Evolutionary conservation across 53 echinoderm and acorn worm species (phyloP).

Genomic region (Holothuria scabra): DNA sequence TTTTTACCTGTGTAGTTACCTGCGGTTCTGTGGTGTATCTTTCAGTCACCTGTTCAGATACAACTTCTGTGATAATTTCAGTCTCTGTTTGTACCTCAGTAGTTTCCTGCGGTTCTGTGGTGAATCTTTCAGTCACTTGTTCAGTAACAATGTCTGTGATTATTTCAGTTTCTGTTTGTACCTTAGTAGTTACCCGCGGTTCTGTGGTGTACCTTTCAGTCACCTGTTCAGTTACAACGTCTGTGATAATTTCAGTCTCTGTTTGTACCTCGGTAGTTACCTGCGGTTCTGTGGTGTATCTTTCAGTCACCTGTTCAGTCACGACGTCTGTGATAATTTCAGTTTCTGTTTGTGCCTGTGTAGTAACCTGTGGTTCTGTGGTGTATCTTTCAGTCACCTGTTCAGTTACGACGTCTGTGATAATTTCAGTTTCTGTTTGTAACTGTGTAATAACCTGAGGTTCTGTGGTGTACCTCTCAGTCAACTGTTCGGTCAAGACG

Average conservation of each 20-base stretch:
- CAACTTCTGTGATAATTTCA: not conserved
- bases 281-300: not conserved
- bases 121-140: too few species aligned
- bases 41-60: not conserved
- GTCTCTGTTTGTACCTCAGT: not conserved
- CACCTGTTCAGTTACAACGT: not conserved
- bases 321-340: not conserved
- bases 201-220: not conserved
- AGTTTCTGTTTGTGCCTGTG: not conserved
- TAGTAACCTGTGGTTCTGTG: not conserved
- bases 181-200: not conserved
- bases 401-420: slow-evolving; percentile 16
- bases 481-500: not conserved
- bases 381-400: not conserved
- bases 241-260: not conserved
- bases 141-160: too few species aligned
- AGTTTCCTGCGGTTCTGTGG: not conserved
- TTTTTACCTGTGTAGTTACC: not conserved
- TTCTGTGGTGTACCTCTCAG: not conserved
- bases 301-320: not conserved
- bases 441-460: not conserved
- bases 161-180: too few species aligned
- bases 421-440: not conserved
- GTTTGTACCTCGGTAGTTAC: not conserved
- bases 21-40: not conserved